Percentiles rank a stretch among this genome's conserved stretches.
phyloP scores from a whole-genome alignment of 2,113 vertebrate species.

The Melanotaenia duboulayi region DNA sequence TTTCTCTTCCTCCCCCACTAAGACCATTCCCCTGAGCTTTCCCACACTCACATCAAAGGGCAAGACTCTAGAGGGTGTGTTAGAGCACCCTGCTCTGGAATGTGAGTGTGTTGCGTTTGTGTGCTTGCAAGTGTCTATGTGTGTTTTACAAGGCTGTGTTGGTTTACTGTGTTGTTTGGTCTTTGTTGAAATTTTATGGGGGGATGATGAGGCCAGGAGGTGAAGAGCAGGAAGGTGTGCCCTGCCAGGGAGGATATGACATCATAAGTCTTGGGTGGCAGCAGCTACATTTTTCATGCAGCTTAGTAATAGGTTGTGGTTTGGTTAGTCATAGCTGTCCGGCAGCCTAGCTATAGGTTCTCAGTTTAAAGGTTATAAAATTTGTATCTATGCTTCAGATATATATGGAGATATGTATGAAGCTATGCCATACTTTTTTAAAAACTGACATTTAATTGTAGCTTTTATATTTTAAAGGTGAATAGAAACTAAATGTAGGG shows the following conservation, averaged over 20 bases:
- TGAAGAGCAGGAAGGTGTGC: constrained; percentile 50
- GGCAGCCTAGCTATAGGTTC: neutral
- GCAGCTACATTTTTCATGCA: neutral
- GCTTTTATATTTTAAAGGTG: neutral
- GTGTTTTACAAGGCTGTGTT: constrained; percentile 77
- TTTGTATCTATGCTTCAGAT: neutral
- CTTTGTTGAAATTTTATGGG: constrained; percentile 76
- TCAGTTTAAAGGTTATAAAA: neutral
- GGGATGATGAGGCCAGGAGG: constrained; percentile 61
- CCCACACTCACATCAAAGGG: constrained; percentile 81
- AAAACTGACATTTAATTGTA: neutral
- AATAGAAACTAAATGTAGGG: no score
- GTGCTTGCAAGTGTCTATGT: constrained; percentile 53
- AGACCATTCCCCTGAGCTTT: constrained; percentile 81
- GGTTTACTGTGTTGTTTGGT: constrained; percentile 78
- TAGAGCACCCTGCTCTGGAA: constrained; percentile 79
- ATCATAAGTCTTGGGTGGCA: constrained; percentile 46
- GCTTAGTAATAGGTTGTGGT: neutral
- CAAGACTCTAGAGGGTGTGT: constrained; percentile 75
- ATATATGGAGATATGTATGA: neutral
- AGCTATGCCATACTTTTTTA: neutral
- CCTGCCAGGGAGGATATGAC: constrained; percentile 66
- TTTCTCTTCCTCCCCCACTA: constrained; percentile 35
- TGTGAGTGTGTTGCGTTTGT: constrained; percentile 62
- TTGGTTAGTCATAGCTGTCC: neutral